These are phyloP conservation scores for Hassar affinis DNA, from an alignment of 2,113 vertebrate genomes.

Conservation along the genomic window DNA sequence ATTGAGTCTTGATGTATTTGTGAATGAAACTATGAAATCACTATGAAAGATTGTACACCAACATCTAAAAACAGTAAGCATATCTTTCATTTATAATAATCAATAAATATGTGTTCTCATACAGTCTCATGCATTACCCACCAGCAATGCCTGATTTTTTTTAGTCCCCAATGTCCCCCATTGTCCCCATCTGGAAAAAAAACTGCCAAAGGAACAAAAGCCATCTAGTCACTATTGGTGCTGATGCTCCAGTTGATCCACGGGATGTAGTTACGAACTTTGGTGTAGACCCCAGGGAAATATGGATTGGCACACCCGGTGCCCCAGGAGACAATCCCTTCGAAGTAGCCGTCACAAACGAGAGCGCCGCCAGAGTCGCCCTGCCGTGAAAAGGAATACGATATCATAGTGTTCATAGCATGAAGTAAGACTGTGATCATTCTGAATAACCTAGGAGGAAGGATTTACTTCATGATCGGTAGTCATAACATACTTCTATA, in stretches of 20 bases:
- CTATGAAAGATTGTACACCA: too few species aligned
- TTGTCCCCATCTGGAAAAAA: background rate
- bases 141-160: background rate
- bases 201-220: background rate
- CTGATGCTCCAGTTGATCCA: constrained; percentile 67
- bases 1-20: too few species aligned
- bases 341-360: constrained; percentile 67
- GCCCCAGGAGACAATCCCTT: constrained; percentile 80
- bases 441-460: background rate
- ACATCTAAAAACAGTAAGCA: too few species aligned
- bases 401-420: background rate
- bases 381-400: constrained; percentile 55
- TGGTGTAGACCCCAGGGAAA: constrained; percentile 77
- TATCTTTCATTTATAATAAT: too few species aligned
- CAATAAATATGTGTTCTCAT: too few species aligned
- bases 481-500: background rate
- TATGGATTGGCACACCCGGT: constrained; percentile 70
- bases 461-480: background rate
- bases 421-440: background rate
- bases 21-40: too few species aligned
- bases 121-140: background rate
- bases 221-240: constrained; percentile 33
- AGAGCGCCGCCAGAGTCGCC: constrained; percentile 79
- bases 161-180: too few species aligned
- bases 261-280: constrained; percentile 68